phyloP scores from a whole-genome alignment of 2,888 invertebrate genomes.

The Hartigia nigra region DNA sequence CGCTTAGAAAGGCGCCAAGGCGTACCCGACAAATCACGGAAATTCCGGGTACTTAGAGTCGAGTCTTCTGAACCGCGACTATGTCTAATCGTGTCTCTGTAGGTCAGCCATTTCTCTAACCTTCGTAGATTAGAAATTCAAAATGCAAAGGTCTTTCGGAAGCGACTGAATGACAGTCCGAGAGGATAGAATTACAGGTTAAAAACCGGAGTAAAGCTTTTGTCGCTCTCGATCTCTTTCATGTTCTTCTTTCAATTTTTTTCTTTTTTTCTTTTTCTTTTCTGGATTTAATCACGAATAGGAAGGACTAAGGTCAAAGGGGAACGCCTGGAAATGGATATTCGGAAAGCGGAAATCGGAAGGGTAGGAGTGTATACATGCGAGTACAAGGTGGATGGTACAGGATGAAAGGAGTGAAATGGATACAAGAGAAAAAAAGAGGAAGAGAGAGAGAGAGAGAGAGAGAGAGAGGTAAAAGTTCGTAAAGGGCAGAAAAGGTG shows the following conservation, averaged over 20 bases:
- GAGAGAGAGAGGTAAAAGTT: slow-evolving; percentile 11
- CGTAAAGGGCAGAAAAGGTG: neutral
- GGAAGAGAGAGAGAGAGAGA: neutral
- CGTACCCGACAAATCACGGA: slow-evolving; percentile 44
- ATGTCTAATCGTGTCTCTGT: neutral
- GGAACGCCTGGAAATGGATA: slow-evolving; percentile 13
- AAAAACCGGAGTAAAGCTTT: neutral
- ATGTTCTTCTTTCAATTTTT: neutral
- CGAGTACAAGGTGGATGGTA: neutral
- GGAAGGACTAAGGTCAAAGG: slow-evolving; percentile 11
- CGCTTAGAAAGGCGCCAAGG: slow-evolving; percentile 34
- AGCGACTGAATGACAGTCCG: neutral
- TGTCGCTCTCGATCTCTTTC: neutral
- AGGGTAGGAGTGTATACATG: neutral
- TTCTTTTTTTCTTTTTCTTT: neutral
- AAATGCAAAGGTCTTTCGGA: neutral
- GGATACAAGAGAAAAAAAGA: slow-evolving; percentile 1
- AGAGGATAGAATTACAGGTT: neutral
- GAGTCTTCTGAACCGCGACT: neutral
- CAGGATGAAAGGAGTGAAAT: neutral
- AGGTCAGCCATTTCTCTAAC: neutral
- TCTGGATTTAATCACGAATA: neutral
- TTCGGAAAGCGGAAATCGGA: neutral
- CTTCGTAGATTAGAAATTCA: neutral
- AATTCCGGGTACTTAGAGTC: slow-evolving; percentile 43